Evolutionary conservation across 2,113 vertebrate genomes (phyloP).

Genomic region (Zeus faber): DNA sequence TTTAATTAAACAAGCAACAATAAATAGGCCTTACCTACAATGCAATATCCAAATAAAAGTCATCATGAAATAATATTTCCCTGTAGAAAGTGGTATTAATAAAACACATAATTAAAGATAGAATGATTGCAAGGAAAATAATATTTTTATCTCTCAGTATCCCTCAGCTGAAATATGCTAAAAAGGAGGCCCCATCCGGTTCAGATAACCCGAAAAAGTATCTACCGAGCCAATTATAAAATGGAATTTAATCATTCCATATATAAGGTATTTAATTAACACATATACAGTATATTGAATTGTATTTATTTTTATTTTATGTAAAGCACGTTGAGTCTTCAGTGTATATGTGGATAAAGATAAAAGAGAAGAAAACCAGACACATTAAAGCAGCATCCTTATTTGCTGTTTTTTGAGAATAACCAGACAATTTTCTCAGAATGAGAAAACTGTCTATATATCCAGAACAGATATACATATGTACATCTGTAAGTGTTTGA

Average conservation of each 20-base stretch:
- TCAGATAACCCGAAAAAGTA: constrained; percentile 46
- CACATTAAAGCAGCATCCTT: no score
- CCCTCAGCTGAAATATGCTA: constrained; percentile 58
- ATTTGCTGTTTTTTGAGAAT: no score
- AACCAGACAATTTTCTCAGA: no score
- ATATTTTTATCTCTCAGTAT: constrained; percentile 59
- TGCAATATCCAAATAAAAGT: constrained; percentile 28
- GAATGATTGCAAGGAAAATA: constrained; percentile 61
- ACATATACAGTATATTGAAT: no score
- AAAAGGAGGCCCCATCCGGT: constrained; percentile 55
- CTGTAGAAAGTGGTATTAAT: constrained; percentile 66
- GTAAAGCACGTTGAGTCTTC: no score
- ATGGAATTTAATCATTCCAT: constrained; percentile 24
- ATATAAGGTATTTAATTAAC: no score
- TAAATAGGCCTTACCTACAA: constrained; percentile 60
- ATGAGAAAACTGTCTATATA: no score
- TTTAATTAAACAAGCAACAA: constrained; percentile 52
- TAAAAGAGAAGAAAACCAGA: no score
- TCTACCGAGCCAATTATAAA: constrained; percentile 14
- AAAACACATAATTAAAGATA: constrained; percentile 73
- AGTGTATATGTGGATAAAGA: no score
- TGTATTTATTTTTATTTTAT: no score
- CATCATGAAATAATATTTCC: constrained; percentile 58
- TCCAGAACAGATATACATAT: no score
- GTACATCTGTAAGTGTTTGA: no score